Base-by-base conservation (phyloP, 2,797 vertebrate genomes). In the Ceryle rudis region DNA sequence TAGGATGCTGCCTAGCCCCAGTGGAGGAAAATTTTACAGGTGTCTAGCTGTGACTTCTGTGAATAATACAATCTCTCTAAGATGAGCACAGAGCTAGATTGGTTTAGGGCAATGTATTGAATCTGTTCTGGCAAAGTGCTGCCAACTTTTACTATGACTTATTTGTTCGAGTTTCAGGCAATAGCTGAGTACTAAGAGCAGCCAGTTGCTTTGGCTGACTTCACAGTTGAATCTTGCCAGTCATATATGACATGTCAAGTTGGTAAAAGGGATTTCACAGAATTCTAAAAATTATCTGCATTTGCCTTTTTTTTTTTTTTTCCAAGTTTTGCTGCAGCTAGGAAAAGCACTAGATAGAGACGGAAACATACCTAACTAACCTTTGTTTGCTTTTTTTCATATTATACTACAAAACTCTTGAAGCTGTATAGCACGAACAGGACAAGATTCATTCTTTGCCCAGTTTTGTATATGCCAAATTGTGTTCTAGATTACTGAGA, bases 401-500 rank as follows among this genome's bases (percentile, higher is more conserved):
- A 4, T 69, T 60, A 4, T 22, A 4, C 35, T 67, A 11, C 8
- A 44, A 78, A 91, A 69, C 26, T 70, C 7, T 54, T 23, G 17
- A 7, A 28, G 20, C 26, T 84, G 5, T 14, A 21, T 33, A 44
- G 42, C 15, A 80, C 14, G 15, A 85, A 44, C 0, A 5, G 54
- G 35, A 26, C 1, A 62, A 70, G 55, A 77, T 42, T 51, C 3
- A 5, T 54, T 62, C 21, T 75, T 77, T 57, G 8, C n/a, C 42
- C 17, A 35, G 55, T 20, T 62, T 81, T 62, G 3, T 44, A 3
- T 19, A 2, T 47, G 20, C 22, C 47, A 81, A 33, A 20, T 16
- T 33, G 11, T 35, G 17, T 64, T 70, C 19, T 39, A 17, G 0
- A 0, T 1, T 4, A 10, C 5, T 70, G 64, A 73, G 19, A 73